Conservation (phyloP, 92 coral and sea anemone species). For the Parazoanthus swiftii region DNA sequence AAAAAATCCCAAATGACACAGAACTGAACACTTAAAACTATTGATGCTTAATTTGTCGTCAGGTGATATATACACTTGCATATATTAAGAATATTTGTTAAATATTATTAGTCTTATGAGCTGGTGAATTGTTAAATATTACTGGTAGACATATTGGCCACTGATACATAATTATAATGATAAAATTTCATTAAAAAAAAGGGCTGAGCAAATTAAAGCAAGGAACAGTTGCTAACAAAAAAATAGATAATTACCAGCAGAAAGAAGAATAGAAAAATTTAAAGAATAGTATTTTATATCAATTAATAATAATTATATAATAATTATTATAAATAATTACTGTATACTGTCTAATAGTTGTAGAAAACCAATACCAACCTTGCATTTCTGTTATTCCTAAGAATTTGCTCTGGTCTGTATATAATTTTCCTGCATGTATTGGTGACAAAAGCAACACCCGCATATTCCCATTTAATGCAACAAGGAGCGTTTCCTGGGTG, state of each 20-base stretch:
- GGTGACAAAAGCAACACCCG: slow-evolving; percentile 48
- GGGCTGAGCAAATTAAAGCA: too few species aligned
- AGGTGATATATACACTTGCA: not conserved
- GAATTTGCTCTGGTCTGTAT: slow-evolving; percentile 15
- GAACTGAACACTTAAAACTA: too few species aligned
- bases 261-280: not conserved
- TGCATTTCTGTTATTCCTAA: slow-evolving; percentile 27
- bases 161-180: too few species aligned
- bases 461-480: slow-evolving; percentile 47
- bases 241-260: too few species aligned
- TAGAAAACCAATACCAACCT: not conserved
- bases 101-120: too few species aligned
- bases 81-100: too few species aligned
- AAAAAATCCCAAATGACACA: too few species aligned
- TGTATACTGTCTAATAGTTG: not conserved
- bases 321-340: too few species aligned
- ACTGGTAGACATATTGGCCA: too few species aligned
- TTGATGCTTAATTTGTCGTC: not conserved
- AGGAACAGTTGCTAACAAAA: too few species aligned
- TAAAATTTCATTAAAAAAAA: too few species aligned
- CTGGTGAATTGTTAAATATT: too few species aligned
- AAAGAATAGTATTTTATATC: not conserved
- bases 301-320: not conserved
- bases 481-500: slow-evolving; percentile 42
- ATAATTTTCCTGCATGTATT: slow-evolving; percentile 45